Conservation (phyloP, 2,888 invertebrate genomes). For the Perizoma flavofasciatum region DNA sequence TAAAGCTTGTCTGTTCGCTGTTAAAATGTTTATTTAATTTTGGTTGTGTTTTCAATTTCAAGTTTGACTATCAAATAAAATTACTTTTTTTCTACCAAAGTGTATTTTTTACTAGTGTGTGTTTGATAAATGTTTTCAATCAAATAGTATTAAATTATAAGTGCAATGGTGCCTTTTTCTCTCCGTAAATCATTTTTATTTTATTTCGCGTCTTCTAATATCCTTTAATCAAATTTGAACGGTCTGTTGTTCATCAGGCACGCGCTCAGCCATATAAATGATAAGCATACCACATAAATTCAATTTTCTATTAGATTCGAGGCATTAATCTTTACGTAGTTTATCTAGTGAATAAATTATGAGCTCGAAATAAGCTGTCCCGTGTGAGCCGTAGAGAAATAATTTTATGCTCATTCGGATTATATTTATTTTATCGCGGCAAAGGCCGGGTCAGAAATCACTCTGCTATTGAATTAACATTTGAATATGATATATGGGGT, state of each 20-base stretch:
- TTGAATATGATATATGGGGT: conserved; percentile 77
- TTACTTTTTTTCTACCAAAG: no score
- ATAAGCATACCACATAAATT: conserved; percentile 71
- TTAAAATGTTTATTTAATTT: conserved; percentile 15
- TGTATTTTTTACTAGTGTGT: no score
- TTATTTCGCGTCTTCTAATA: conserved; percentile 33
- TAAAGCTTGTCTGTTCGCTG: conserved; percentile 13
- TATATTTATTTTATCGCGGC: conserved; percentile 61
- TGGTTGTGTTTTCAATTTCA: conserved; percentile 5
- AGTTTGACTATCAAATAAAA: neutral
- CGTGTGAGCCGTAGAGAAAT: conserved; percentile 59
- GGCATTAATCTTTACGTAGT: conserved; percentile 62
- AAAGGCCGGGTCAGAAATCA: conserved; percentile 66
- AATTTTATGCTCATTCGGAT: conserved; percentile 77
- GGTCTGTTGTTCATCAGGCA: conserved; percentile 61
- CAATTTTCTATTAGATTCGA: conserved; percentile 68
- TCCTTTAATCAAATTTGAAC: conserved; percentile 64
- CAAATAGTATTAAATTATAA: conserved; percentile 18
- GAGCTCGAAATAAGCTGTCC: conserved; percentile 64
- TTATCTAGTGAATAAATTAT: conserved; percentile 75
- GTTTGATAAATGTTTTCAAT: neutral
- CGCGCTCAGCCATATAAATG: conserved; percentile 65
- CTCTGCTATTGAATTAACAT: conserved; percentile 80
- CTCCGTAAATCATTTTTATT: conserved; percentile 30
- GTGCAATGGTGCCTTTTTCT: conserved; percentile 18